Percentiles rank a stretch among this genome's conserved stretches.
phyloP scores from a whole-genome alignment of 2,888 invertebrate genomes.

The Chaetogeoica ovagalla region DNA sequence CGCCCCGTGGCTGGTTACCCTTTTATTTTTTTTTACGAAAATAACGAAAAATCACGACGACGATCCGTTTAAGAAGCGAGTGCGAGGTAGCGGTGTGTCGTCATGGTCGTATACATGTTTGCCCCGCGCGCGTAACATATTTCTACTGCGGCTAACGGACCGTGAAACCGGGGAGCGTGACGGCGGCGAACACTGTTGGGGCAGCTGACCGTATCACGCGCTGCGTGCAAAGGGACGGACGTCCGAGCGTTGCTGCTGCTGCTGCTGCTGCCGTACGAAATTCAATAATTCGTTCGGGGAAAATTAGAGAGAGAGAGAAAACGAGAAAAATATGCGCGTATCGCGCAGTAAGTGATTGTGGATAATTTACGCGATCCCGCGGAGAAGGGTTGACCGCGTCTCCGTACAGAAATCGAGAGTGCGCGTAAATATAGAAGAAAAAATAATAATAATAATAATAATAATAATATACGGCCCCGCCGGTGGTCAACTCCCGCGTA shows the following conservation, averaged over 20 bases:
- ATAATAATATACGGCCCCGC: background rate
- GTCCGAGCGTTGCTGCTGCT: background rate
- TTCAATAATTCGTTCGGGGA: conserved; percentile 29
- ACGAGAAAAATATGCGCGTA: background rate
- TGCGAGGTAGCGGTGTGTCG: too few species aligned
- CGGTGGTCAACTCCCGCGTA: background rate
- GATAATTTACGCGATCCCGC: background rate
- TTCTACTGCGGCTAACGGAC: conserved; percentile 20
- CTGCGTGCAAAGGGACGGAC: too few species aligned
- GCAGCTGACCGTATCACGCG: too few species aligned
- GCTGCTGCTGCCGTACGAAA: background rate
- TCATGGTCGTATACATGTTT: too few species aligned
- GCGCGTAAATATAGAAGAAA: too few species aligned
- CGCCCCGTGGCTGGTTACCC: too few species aligned
- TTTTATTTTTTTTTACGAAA: too few species aligned
- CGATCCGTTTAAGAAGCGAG: too few species aligned
- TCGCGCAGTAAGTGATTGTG: background rate
- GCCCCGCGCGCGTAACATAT: too few species aligned
- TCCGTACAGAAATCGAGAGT: conserved; percentile 28
- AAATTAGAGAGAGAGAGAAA: background rate
- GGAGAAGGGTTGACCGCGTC: background rate
- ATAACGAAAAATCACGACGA: too few species aligned
- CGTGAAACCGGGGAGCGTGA: conserved; percentile 32
- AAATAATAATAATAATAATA: too few species aligned
- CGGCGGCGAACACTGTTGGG: too few species aligned